These are phyloP conservation scores for Myoxocephalus aenaeus DNA, from an alignment of 2,797 vertebrate genomes.

Conservation along the genomic window DNA sequence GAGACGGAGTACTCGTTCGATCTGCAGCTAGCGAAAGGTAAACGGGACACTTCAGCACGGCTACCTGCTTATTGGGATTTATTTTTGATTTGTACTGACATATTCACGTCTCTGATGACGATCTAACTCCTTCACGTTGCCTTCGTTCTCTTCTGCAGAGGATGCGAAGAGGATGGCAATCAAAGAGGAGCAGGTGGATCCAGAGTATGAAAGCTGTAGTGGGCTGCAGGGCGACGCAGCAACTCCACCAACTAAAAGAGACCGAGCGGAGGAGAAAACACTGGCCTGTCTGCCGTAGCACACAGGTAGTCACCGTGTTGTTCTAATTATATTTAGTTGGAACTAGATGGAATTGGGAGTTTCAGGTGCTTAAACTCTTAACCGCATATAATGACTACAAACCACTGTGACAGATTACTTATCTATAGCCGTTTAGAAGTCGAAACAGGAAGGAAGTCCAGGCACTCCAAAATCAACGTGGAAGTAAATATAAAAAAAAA, in stretches of 20 bases:
- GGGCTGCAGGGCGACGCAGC: constrained; percentile 75
- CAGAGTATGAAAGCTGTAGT: constrained; percentile 92
- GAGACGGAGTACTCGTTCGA: constrained; percentile 93
- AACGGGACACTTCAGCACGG: too few species aligned
- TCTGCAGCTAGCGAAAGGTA: constrained; percentile 94
- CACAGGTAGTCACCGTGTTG: constrained; percentile 43
- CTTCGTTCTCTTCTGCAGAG: constrained; percentile 81
- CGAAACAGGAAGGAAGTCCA: neutral
- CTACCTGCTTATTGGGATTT: too few species aligned
- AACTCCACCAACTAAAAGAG: constrained; percentile 69
- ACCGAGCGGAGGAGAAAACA: constrained; percentile 25
- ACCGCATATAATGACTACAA: constrained; percentile 9
- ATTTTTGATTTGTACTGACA: too few species aligned
- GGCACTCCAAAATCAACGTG: neutral
- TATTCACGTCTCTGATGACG: too few species aligned
- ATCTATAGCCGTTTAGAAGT: neutral
- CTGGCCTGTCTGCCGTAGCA: constrained; percentile 40
- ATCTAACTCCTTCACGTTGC: too few species aligned
- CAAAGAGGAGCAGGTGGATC: constrained; percentile 97
- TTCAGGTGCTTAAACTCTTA: neutral
- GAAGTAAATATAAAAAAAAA: neutral
- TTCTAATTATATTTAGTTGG: neutral
- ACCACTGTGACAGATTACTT: constrained; percentile 10
- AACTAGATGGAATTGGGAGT: neutral
- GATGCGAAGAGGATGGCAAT: constrained; percentile 96